These are phyloP conservation scores for Cyanoramphus novaezelandiae DNA, from an alignment of 2,113 vertebrate species.

Conservation along the genomic window DNA sequence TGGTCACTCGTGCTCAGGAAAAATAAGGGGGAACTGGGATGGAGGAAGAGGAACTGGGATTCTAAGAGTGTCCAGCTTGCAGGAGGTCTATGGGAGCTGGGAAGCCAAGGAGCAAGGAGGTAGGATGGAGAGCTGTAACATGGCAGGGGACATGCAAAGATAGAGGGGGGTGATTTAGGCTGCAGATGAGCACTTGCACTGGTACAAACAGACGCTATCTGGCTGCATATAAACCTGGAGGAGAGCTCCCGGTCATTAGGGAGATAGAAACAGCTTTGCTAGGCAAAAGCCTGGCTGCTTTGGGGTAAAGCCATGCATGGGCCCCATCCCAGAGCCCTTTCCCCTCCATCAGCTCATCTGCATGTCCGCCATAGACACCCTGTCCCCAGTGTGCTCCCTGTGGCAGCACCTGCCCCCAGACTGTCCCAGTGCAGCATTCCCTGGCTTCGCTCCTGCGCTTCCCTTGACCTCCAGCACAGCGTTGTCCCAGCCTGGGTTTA, in stretches of 20 bases:
- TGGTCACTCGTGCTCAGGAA: background rate
- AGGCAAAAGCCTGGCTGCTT: background rate
- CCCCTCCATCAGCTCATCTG: background rate
- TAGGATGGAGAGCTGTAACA: background rate
- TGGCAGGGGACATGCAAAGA: background rate
- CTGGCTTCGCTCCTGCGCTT: background rate
- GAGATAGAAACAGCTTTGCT: background rate
- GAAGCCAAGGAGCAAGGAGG: background rate
- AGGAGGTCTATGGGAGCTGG: background rate
- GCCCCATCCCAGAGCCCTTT: background rate
- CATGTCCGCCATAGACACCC: accelerated
- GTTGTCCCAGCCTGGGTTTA: background rate
- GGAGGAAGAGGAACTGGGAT: background rate
- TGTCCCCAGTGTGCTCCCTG: background rate
- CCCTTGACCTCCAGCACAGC: background rate
- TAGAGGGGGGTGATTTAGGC: accelerated
- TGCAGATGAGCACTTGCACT: background rate
- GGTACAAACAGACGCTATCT: background rate
- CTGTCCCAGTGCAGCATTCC: background rate
- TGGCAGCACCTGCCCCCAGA: background rate
- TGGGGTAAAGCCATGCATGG: background rate
- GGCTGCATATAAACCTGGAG: background rate
- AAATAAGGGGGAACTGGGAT: background rate
- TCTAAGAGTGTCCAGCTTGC: accelerated
- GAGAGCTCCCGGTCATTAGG: background rate